Percentiles rank a stretch among this genome's conserved stretches.
phyloP scores from a whole-genome alignment of 1,140 invertebrate species.

The Tetramorium alpestre region DNA sequence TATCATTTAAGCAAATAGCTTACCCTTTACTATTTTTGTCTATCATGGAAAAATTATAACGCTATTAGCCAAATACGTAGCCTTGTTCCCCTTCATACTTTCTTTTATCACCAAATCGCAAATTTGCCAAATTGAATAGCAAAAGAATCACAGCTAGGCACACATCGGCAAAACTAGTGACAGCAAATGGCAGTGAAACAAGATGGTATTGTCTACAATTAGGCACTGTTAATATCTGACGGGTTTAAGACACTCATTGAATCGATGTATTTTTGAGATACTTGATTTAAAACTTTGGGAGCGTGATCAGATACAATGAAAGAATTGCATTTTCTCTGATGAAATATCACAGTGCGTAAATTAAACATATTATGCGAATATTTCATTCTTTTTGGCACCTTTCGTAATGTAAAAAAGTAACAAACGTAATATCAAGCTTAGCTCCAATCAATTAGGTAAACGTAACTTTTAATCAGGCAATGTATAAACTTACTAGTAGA shows the following conservation, averaged over 20 bases:
- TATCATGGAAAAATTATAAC: slow-evolving; percentile 21
- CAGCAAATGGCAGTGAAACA: slow-evolving; percentile 73
- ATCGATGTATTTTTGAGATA: slow-evolving; percentile 42
- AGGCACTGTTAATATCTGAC: slow-evolving; percentile 55
- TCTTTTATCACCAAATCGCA: slow-evolving; percentile 59
- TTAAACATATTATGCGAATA: slow-evolving; percentile 56
- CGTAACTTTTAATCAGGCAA: slow-evolving; percentile 21
- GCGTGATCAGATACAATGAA: slow-evolving; percentile 23
- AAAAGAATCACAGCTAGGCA: slow-evolving; percentile 77
- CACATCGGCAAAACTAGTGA: slow-evolving; percentile 74
- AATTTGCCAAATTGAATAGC: slow-evolving; percentile 72
- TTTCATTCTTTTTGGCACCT: slow-evolving; percentile 53
- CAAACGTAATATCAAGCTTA: slow-evolving; percentile 44
- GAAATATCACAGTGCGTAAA: slow-evolving; percentile 55
- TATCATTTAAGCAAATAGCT: slow-evolving; percentile 49
- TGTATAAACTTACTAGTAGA: slow-evolving; percentile 27
- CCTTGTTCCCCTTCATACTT: slow-evolving; percentile 46
- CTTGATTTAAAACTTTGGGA: slow-evolving; percentile 19
- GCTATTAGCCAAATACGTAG: slow-evolving; percentile 3
- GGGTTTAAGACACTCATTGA: slow-evolving; percentile 24
- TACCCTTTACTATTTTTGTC: slow-evolving; percentile 33
- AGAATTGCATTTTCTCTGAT: slow-evolving; percentile 35
- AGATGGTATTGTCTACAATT: slow-evolving; percentile 48
- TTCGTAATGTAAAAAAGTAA: slow-evolving; percentile 48
- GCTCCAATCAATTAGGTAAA: slow-evolving; percentile 30